phyloP scores from a whole-genome alignment of 2,888 invertebrate species.

The Phania funesta region DNA sequence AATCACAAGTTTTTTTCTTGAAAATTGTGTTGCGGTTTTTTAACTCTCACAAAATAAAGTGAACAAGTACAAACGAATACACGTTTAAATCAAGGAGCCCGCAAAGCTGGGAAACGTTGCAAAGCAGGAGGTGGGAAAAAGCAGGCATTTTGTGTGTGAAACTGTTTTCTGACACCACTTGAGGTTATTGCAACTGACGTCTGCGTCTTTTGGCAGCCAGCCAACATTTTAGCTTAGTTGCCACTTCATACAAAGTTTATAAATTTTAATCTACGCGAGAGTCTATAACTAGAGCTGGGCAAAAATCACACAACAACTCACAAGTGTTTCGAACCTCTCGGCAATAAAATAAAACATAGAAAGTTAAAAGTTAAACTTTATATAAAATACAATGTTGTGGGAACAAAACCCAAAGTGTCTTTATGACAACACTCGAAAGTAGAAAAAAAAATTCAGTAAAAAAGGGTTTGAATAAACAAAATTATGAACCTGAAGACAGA shows the following conservation, averaged over 20 bases:
- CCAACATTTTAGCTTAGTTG: conserved; percentile 64
- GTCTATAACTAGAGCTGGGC: conserved; percentile 35
- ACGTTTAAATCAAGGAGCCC: conserved; percentile 2
- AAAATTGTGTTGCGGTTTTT: conserved; percentile 24
- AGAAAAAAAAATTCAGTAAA: neutral
- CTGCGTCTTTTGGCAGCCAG: conserved; percentile 63
- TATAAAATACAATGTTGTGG: conserved; percentile 16
- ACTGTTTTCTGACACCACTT: conserved; percentile 60
- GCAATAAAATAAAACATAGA: neutral
- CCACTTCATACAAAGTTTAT: conserved; percentile 63
- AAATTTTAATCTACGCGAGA: conserved; percentile 58
- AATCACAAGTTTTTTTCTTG: conserved; percentile 10
- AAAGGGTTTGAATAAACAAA: neutral
- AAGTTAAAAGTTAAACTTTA: conserved; percentile 36
- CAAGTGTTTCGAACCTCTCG: conserved; percentile 15
- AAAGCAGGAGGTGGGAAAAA: neutral
- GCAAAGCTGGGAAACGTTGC: neutral
- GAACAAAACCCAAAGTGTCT: conserved; percentile 5
- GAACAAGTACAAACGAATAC: conserved; percentile 13
- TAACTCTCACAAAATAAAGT: no score
- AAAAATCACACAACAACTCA: neutral
- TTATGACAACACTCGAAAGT: conserved; percentile 20
- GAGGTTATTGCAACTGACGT: conserved; percentile 63
- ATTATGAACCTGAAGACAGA: no score
- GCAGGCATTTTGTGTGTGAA: conserved; percentile 34